Base-by-base conservation (phyloP, 2,797 vertebrate species). In the Lutjanus argentimaculatus region DNA sequence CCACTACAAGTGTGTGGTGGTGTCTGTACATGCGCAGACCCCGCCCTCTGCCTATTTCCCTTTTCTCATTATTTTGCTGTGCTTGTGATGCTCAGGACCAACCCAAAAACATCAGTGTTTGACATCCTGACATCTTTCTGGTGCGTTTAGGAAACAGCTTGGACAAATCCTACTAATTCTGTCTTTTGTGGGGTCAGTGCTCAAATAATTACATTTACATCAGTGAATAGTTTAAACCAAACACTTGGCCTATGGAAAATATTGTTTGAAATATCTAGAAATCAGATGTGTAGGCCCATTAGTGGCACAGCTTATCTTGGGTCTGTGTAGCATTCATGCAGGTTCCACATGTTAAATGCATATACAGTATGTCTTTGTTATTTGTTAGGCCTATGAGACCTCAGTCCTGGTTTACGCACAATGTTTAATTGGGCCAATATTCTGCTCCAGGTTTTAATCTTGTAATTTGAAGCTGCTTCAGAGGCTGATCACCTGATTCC, bases 401-500 rank as follows among this genome's bases (percentile, higher is more conserved):
- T 25, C 40, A 30, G 21, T 3, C 12, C 21, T n/a, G 42, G 48
- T 25, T 72, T 17, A 17, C n/a, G 43, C 52, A 15, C 11, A 16
- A 0, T 67, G 30, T 82, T 70, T 74, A 72, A 72, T 77, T 12
- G 6, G 25, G 40, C 55, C 62, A 59, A 21, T 72, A 63, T 53
- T 81, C 52, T 57, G 14, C 65, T 84, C 67, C 73, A 71, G 63
- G 43, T 59, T 82, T 75, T 70, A 79, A 75, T 89, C 48, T 65
- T 40, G 59, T 67, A 64, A 80, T 0, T 1, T 22, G 63, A 82
- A 74, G 72, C 79, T 51, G 69, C 68, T 81, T 79, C 85, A 80
- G 73, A 76, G 65, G 45, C 70, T 19, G 67, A 78, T 67, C 79
- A 71, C 66, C 75, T 85, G 83, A 72, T 79, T 84, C 75, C 87